Percentiles rank a stretch among this genome's conserved stretches.
Evolutionary conservation across 2,113 vertebrate genomes (phyloP).

Genomic region (Muntiacus muntjak): DNA sequence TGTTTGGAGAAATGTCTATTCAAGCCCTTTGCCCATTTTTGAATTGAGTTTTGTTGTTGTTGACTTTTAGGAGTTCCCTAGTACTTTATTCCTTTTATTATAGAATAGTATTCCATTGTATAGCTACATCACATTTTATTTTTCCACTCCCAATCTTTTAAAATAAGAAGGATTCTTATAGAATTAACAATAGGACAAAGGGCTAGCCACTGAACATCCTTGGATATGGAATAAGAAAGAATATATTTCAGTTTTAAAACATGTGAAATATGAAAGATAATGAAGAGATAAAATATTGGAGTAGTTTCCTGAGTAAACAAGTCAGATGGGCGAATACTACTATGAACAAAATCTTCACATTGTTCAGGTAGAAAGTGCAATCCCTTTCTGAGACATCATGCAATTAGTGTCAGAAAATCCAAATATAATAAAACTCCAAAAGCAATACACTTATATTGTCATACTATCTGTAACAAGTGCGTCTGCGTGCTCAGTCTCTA

Average conservation of each 20-base stretch:
- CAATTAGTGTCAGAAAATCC: not conserved
- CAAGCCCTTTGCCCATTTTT: not conserved
- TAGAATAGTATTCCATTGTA: not conserved
- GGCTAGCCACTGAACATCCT: not conserved
- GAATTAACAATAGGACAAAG: not conserved
- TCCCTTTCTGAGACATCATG: not conserved
- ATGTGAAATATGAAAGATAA: not conserved
- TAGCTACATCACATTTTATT: not conserved
- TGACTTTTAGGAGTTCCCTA: not conserved
- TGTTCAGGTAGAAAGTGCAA: not conserved
- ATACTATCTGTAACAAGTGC: not conserved
- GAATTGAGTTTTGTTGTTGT: not conserved
- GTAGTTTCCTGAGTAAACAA: not conserved
- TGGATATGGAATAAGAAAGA: not conserved
- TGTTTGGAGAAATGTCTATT: not conserved
- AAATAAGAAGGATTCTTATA: not conserved
- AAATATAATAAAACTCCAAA: not conserved
- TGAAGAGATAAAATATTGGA: not conserved
- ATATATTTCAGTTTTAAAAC: not conserved
- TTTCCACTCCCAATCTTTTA: not conserved
- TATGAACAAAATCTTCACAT: not conserved
- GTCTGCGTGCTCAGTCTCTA: too few species aligned
- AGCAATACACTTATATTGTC: not conserved
- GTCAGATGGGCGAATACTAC: not conserved
- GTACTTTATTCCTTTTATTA: not conserved